A percentile compares a stretch with the other conserved stretches of the same genome.
Conservation (phyloP, 2,888 invertebrate genomes). For the Megalurothrips usitatus region DNA sequence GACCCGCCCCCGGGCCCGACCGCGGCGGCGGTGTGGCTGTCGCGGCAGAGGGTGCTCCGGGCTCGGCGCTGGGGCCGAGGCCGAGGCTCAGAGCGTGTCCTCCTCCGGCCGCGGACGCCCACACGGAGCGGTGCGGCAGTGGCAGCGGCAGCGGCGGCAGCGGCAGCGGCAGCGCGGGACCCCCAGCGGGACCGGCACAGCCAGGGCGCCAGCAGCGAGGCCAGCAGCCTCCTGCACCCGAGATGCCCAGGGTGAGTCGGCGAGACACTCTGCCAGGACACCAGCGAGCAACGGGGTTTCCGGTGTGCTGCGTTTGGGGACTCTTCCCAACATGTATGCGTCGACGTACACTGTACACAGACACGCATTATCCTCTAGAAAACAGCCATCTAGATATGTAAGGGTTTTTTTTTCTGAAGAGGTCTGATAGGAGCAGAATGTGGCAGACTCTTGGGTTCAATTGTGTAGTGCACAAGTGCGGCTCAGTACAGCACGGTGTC, state of each 20-base stretch:
- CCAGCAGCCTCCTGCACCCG: conserved; percentile 5
- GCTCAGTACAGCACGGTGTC: no score
- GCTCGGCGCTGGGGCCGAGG: not conserved
- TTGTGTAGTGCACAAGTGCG: no score
- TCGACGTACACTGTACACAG: no score
- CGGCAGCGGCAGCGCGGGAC: conserved; percentile 32
- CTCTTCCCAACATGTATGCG: no score
- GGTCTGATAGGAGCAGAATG: no score
- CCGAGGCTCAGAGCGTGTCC: not conserved
- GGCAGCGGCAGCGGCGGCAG: not conserved
- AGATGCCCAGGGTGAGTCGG: conserved; percentile 35
- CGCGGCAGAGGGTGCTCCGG: not conserved
- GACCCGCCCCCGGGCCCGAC: conserved; percentile 31
- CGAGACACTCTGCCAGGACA: no score
- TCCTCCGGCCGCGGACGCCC: conserved; percentile 28
- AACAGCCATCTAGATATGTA: no score
- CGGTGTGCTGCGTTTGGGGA: no score
- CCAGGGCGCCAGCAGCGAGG: conserved; percentile 16
- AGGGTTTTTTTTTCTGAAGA: no score
- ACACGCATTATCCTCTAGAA: no score
- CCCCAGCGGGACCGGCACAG: conserved; percentile 27
- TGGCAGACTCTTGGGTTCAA: no score
- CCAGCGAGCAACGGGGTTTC: no score
- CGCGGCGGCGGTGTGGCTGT: conserved; percentile 29
- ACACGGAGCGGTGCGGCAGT: not conserved